Evolutionary conservation across 2,113 vertebrate species (phyloP).

Genomic region (Nyctereutes procyonoides): DNA sequence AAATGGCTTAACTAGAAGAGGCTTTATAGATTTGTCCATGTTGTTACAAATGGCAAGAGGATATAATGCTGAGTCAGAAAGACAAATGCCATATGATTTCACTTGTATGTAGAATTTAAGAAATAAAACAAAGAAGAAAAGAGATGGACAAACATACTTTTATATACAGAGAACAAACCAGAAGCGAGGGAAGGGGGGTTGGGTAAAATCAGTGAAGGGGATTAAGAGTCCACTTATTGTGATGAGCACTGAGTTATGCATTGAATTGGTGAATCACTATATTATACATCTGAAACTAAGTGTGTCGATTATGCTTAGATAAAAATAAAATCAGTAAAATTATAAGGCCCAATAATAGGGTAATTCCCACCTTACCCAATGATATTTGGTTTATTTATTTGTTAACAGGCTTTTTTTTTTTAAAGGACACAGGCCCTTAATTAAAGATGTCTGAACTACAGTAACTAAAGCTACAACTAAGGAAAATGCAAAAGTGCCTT

Average conservation of each 20-base stretch:
- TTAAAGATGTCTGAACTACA: neutral
- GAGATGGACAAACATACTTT: neutral
- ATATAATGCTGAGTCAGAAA: neutral
- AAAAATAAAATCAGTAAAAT: neutral
- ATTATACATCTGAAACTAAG: neutral
- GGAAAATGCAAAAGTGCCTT: slow-evolving; percentile 6
- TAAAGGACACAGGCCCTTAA: neutral
- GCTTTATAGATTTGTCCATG: neutral
- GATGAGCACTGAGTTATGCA: neutral
- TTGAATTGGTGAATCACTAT: neutral
- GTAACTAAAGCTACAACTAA: neutral
- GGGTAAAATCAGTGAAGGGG: neutral
- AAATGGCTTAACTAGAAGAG: slow-evolving; percentile 14
- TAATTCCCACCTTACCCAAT: neutral
- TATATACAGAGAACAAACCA: neutral
- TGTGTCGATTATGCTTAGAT: neutral
- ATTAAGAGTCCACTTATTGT: neutral
- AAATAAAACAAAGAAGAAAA: neutral
- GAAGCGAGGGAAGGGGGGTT: neutral
- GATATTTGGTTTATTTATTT: neutral
- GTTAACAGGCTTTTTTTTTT: neutral
- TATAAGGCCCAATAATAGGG: neutral
- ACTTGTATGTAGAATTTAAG: neutral
- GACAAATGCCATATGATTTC: neutral
- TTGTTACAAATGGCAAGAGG: neutral